A percentile compares a stretch with the other conserved stretches of the same genome.
Conservation (phyloP, 2,113 vertebrate genomes). For the Sphaerodactylus townsendi region DNA sequence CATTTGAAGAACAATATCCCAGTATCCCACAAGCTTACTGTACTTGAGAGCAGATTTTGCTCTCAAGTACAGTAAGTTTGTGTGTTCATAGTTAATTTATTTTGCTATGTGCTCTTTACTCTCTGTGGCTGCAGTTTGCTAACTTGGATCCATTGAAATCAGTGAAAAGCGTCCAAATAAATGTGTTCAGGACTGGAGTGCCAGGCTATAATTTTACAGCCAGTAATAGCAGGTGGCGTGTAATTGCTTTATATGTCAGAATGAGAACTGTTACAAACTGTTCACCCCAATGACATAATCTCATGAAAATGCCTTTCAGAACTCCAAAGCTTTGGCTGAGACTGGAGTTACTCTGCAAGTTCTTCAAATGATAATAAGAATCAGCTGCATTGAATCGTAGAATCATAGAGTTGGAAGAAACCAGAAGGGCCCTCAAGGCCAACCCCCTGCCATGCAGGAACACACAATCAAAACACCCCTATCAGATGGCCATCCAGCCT, state of each 20-base stretch:
- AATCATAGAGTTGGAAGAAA: no score
- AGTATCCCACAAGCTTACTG: no score
- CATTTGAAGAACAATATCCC: slow-evolving; percentile 56
- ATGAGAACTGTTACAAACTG: not conserved
- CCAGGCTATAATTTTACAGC: slow-evolving; percentile 12
- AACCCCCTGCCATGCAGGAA: no score
- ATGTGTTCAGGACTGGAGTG: slow-evolving; percentile 21
- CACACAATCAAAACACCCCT: no score
- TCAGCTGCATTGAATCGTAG: no score
- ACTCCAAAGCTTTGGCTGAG: not conserved
- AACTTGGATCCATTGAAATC: slow-evolving; percentile 1
- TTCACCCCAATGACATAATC: not conserved
- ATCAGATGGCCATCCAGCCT: no score
- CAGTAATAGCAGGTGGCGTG: not conserved
- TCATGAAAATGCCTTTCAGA: not conserved
- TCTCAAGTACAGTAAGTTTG: slow-evolving; percentile 27
- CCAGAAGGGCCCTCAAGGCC: no score
- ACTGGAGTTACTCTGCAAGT: no score
- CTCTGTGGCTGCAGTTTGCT: slow-evolving; percentile 45
- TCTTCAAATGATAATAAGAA: no score
- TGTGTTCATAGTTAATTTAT: slow-evolving; percentile 54
- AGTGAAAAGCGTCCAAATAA: not conserved
- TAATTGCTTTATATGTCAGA: not conserved
- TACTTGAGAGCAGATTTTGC: slow-evolving; percentile 49
- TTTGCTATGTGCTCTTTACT: slow-evolving; percentile 36